Base-by-base conservation (phyloP, 2,113 vertebrate genomes). In the Rhabdornis inornatus region DNA sequence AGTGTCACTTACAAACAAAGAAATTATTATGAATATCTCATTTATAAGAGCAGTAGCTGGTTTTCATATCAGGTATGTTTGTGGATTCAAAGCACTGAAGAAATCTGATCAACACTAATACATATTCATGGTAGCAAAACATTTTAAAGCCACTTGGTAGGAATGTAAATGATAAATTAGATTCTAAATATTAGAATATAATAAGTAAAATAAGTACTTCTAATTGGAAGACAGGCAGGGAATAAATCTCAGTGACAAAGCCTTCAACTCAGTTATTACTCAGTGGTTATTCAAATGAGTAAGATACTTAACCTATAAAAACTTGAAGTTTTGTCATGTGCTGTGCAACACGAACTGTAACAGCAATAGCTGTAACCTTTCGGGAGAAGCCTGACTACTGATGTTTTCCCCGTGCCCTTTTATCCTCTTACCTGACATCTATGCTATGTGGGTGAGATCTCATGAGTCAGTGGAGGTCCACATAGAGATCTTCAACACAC, bases 41-140 rank as follows among this genome's bases (percentile, higher is more conserved):
- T 80, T 94, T 94, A 59, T 87, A 96, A 97, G 63, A 96, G 83
- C 69, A 96, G 35, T 49, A 94, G 79, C 24, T 85, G 59, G 25
- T 96, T 96, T 95, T 95, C 66, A 15, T 87, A 91, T 63, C 83
- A 87, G 89, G 83, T 90, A 66, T 52, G 25, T 69, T 77, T 89
- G 44, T 94, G 70, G 70, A 90, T 95, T 96, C 94, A 95, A 98
- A 94, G 63, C 72, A 70, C 85, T 91, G 70, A 69, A 90, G 66
- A 87, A 83, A 22, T 55, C 87, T 90, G 74, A 74, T 76, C 83
- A 63, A 85, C 94, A 87, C 77, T 94, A 70, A 74, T 70, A 40
- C 24, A 4, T 70, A 84, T 82, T 88, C 31, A 6, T 44, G 45
- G 30, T 7, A 90, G 24, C 9, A 63, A 89, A 94, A 90, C 63